phyloP scores from a whole-genome alignment of 2,888 invertebrate species.

The Hypolimnas misippus region DNA sequence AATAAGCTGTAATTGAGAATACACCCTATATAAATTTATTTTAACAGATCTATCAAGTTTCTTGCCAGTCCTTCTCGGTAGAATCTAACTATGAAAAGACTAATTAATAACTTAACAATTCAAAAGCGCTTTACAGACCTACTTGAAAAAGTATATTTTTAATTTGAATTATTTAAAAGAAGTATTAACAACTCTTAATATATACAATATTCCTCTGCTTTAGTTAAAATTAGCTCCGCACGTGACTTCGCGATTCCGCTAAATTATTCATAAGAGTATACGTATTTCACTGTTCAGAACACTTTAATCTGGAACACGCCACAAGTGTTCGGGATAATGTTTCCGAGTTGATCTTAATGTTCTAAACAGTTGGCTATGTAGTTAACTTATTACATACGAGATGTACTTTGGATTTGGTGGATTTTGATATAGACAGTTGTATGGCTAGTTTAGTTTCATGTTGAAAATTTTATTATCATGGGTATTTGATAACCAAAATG shows the following conservation, averaged over 20 bases:
- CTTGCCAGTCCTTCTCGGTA: too few relatives aligned
- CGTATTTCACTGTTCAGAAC: slow-evolving; percentile 27
- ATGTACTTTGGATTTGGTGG: not conserved
- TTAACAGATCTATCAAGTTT: too few relatives aligned
- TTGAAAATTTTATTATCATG: too few relatives aligned
- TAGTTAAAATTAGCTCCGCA: slow-evolving; percentile 61
- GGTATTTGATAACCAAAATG: too few relatives aligned
- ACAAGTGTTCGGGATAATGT: slow-evolving; percentile 27
- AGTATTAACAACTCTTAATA: slow-evolving; percentile 40
- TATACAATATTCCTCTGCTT: slow-evolving; percentile 48
- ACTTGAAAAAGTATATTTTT: too few relatives aligned
- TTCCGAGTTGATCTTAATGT: slow-evolving; percentile 17
- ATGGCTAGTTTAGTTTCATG: not conserved
- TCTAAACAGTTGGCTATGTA: slow-evolving; percentile 5
- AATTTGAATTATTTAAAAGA: too few relatives aligned
- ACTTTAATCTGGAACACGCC: slow-evolving; percentile 27
- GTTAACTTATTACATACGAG: slow-evolving; percentile 5
- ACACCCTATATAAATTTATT: too few relatives aligned
- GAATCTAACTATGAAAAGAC: too few relatives aligned
- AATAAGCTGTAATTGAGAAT: too few relatives aligned
- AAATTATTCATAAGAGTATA: slow-evolving; percentile 61
- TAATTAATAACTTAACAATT: too few relatives aligned
- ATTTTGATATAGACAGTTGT: not conserved
- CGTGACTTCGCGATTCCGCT: slow-evolving; percentile 61
- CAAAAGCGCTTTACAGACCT: too few relatives aligned